Conservation (phyloP, 2,888 invertebrate genomes). For the Nemoura dubitans region DNA sequence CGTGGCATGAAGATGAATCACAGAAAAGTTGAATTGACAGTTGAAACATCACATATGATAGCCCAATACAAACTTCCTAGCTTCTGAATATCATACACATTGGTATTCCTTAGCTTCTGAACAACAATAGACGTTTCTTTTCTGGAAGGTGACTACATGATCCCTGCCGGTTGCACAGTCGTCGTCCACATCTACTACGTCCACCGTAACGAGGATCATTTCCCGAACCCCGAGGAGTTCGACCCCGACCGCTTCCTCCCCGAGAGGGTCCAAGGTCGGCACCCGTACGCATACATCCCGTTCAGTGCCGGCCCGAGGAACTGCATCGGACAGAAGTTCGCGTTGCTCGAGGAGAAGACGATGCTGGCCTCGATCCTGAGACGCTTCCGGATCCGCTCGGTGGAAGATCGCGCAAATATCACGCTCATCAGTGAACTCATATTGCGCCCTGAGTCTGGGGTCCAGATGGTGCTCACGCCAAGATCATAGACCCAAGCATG, state of each 20-base stretch:
- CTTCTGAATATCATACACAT: too few species aligned
- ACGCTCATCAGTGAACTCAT: constrained; percentile 44
- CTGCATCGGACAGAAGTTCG: constrained; percentile 54
- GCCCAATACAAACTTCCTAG: too few species aligned
- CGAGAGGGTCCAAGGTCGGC: constrained; percentile 62
- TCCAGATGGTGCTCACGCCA: constrained; percentile 16
- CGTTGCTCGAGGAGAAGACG: constrained; percentile 54
- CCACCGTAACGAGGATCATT: constrained; percentile 71
- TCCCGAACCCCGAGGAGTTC: constrained; percentile 71
- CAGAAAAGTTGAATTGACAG: too few species aligned
- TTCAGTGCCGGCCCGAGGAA: constrained; percentile 60
- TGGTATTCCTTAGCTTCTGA: too few species aligned
- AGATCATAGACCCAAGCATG: too few species aligned
- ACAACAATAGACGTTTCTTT: constrained; percentile 50
- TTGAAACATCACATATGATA: too few species aligned
- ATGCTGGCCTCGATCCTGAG: constrained; percentile 53
- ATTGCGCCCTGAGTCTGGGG: constrained; percentile 44
- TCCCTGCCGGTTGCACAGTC: constrained; percentile 65
- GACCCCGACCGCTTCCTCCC: constrained; percentile 77
- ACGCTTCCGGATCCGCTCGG: constrained; percentile 35
- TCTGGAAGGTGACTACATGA: constrained; percentile 59
- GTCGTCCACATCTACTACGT: constrained; percentile 70
- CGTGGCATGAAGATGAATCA: too few species aligned
- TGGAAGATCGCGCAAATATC: constrained; percentile 25
- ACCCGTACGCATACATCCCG: constrained; percentile 61